Evolutionary conservation across 1,140 invertebrate species (phyloP), one percentile per base, ranked within the genome.

Genomic region (Heliconius melpomene): DNA sequence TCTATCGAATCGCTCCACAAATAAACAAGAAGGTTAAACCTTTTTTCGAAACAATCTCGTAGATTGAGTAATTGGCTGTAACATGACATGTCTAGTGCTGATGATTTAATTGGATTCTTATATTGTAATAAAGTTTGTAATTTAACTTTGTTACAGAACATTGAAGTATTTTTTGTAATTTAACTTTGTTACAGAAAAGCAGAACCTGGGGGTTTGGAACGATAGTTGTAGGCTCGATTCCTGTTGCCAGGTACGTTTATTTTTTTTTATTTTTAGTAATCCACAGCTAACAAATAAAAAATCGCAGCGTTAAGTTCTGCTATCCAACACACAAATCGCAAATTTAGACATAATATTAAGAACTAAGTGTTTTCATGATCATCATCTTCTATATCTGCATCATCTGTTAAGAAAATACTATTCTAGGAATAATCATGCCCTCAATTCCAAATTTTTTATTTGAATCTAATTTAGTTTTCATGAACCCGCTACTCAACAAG

Each of bases 21-120:
- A 26, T 66, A 16, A 13, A 66, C 13, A 29, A 3, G 60, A 29
- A 66, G 60, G 60, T 5, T 7, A 6, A 5, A 6, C 60, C 60
- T 66, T 74, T 76, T 73, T 81, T 77, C 74, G 40, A 75, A 81
- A 81, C 71, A 82, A 79, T 75, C 74, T 74, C 71, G 20, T 57
- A 74, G 81, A 74, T 82, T 82, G 71, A 79, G 50, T 79, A 77
- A 77, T 77, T 74, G 46, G 16, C 32, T 60, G 75, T 60, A 36
- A 60, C 75, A 60, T 66, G 77, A 82, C 77, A 79, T 75, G 75
- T 80, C 73, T 74, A 52, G 54, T 72, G 46, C 8, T 66, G 60
- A 66, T 66, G 60, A 66, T 66, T 66, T 66, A 66, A 66, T 66
- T 66, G 60, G 23, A 66, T 66, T 29, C 60, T 66, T 29, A 66